Evolutionary conservation across 2,113 vertebrate genomes (phyloP).

Genomic region (Eurystomus gularis): DNA sequence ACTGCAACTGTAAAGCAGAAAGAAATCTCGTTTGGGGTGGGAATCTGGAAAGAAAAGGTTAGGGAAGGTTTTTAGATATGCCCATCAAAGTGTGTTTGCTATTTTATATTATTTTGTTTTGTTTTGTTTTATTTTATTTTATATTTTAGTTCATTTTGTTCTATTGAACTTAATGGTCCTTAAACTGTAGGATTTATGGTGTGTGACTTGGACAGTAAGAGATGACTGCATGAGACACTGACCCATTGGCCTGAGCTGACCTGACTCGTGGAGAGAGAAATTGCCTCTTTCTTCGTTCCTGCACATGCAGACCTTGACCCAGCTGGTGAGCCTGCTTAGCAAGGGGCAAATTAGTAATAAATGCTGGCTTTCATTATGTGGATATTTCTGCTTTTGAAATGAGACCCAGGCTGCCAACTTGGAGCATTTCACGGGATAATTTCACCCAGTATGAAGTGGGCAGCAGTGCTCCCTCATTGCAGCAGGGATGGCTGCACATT

Average conservation of each 20-base stretch:
- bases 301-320: neutral
- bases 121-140: neutral
- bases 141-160: neutral
- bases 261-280: neutral
- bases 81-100: neutral
- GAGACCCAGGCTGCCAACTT: neutral
- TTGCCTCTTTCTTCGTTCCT: neutral
- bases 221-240: neutral
- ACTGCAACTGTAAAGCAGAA: neutral
- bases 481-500: neutral
- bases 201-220: neutral
- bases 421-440: neutral
- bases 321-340: neutral
- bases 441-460: accelerated
- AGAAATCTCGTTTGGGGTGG: neutral
- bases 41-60: neutral
- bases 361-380: neutral
- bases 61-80: neutral
- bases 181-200: neutral
- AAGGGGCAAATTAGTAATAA: neutral
- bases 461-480: neutral
- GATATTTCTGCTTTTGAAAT: neutral
- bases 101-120: neutral
- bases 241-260: neutral
- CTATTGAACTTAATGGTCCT: neutral